A percentile compares a stretch with the other conserved stretches of the same genome.
These are phyloP conservation scores for Subanguina moxae DNA, from an alignment of 1,140 invertebrate genomes.

Conservation along the genomic window DNA sequence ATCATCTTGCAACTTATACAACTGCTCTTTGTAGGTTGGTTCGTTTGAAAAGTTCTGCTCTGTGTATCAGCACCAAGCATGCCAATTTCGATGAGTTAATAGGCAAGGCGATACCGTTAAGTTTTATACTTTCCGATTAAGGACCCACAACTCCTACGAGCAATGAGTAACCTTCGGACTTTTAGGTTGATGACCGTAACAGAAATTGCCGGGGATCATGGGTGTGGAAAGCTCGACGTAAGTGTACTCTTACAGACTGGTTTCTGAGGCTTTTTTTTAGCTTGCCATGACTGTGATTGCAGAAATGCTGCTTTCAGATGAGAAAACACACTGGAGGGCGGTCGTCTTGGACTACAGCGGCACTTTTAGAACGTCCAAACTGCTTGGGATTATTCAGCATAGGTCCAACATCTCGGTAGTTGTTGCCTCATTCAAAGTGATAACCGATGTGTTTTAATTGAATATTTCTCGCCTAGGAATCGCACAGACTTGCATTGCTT, in stretches of 20 bases:
- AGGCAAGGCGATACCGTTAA: neutral
- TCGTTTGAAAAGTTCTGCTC: neutral
- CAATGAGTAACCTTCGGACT: neutral
- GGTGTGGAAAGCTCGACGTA: neutral
- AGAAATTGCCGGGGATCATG: constrained; percentile 3
- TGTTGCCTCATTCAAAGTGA: neutral
- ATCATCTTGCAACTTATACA: neutral
- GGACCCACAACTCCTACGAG: neutral
- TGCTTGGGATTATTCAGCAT: neutral
- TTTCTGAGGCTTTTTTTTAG: neutral
- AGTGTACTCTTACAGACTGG: neutral
- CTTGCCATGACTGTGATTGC: neutral
- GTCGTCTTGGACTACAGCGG: neutral
- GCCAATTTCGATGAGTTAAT: neutral
- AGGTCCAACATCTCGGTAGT: neutral
- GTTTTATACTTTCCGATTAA: neutral
- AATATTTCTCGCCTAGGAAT: neutral
- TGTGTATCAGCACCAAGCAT: neutral
- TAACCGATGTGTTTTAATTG: neutral
- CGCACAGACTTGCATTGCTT: neutral
- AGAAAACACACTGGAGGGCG: neutral
- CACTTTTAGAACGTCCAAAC: neutral
- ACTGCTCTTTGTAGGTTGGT: neutral
- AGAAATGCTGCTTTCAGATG: neutral
- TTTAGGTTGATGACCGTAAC: neutral